Evolutionary conservation across 2,113 vertebrate genomes (phyloP), one percentile per base, ranked within the genome.

Genomic region (Tetrax tetrax): DNA sequence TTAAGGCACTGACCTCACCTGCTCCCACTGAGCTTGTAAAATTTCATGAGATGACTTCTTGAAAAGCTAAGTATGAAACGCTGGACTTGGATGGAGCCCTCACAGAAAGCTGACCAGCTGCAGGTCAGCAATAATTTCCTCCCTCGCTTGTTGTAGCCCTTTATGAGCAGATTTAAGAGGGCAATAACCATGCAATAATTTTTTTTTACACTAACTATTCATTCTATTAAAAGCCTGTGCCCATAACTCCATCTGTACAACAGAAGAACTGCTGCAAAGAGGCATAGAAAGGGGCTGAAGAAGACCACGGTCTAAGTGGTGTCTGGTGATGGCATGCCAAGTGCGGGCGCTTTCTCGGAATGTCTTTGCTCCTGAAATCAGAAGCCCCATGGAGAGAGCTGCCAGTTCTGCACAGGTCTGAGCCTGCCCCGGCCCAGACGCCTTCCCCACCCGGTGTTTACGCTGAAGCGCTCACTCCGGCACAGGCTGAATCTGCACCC

Each of bases 401-500:
- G 94, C 86, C 91, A 92, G 86, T 6, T 2, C 69, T 0, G 0
- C 4, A 0, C 96, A 94, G 81, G 96, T 93, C 95, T 94, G 91
- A 96, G 94, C 96, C 77, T 96, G 96, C 57, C 94, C 68, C 0
- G 0, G 77, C 94, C 89, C 93, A 93, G 95, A 93, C 87, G 3
- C 77, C 65, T 87, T 96, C 95, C 91, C 95, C 95, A 93, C 95
- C 93, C 19, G 0, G 7, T 97, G 95, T 97, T 97, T 96, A 96
- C 10, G 6, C 80, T 2, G 0, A 75, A 91, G 53, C 0, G 1
- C 77, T 95, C 2, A 0, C 83, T 84, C 35, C 2, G 0, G 61
- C 7, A 1, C 69, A 47, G 91, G 60, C 65, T 70, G 81, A 35
- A 28, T 37, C 77, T 35, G 72, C 6, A 4, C 43, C 56, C 27